Base-by-base conservation (phyloP, 2,113 vertebrate genomes). In the Cephalopholis sonnerati region DNA sequence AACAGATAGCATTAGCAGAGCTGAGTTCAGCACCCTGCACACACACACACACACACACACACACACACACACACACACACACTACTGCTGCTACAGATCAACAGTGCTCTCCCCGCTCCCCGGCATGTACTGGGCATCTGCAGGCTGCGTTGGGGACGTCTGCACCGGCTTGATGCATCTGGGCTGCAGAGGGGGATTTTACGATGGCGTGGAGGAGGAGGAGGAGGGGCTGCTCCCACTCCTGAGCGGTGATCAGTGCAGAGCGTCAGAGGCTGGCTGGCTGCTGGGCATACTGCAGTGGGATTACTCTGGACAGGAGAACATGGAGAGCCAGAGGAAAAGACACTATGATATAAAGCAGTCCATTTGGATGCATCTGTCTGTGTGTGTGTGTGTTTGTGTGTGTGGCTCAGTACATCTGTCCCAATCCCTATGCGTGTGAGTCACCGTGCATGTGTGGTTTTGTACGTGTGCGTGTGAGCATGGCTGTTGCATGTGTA, bases 231-330 rank as follows among this genome's bases (percentile, higher is more conserved):
- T 48, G 84, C 79, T 83, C 66, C 66, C 41, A 48, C 68, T 83
- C 64, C 79, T 88, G 84, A 89, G 84, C 64, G 5, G 55, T 81
- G 84, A 85, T 89, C 87, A 79, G 81, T 87, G 86, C 84, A 79
- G 77, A 58, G n/a, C 77, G 46, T 81, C 85, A 82, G 70, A 79
- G 86, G 67, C 86, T 63, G 67, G 65, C 81, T 83, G 85, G 79
- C 90, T 86, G 86, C 87, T 85, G 88, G 90, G 80, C 74, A 80
- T 77, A 89, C 90, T 7, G 90, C 92, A 91, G 90, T 82, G 88
- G 85, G 89, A 92, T 92, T 90, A 87, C 80, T 86, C 66, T 85
- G 86, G 91, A 92, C 87, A 91, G 87, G 83, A 87, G 86, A 85
- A 88, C 90, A 88, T 46, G 58, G 64, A 91, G 80, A 87, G 79